Evolutionary conservation across 2,113 vertebrate species (phyloP).

Genomic region (Galeopterus variegatus): DNA sequence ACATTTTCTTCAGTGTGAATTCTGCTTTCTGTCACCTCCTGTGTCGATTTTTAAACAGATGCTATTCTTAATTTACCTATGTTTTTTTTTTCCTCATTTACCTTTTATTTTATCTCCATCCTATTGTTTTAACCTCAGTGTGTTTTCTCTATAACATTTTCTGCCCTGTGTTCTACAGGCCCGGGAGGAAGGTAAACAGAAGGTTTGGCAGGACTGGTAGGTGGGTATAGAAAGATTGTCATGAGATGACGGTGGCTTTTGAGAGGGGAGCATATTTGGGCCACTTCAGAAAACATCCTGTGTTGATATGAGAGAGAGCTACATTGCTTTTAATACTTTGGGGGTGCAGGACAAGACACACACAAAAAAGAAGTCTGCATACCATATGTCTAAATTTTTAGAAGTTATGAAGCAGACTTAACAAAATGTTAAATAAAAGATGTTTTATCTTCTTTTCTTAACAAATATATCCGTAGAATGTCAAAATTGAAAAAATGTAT

Average conservation of each 20-base stretch:
- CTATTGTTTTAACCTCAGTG: not conserved
- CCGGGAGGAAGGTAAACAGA: too few relatives aligned
- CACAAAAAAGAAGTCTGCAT: not conserved
- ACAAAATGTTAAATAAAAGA: slow-evolving; percentile 28
- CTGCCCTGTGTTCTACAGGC: not conserved
- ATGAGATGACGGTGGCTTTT: not conserved
- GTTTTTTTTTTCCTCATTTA: not conserved
- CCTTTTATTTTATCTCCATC: not conserved
- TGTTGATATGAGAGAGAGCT: not conserved
- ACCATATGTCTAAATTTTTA: not conserved
- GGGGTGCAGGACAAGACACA: not conserved
- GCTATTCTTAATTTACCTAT: not conserved
- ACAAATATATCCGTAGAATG: slow-evolving; percentile 46
- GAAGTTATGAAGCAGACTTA: not conserved
- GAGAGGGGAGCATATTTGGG: not conserved
- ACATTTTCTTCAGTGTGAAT: not conserved
- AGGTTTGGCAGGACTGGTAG: not conserved
- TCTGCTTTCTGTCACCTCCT: not conserved
- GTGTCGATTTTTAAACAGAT: not conserved
- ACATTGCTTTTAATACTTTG: not conserved
- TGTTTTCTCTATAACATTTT: not conserved
- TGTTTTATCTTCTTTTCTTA: slow-evolving; percentile 2
- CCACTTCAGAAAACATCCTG: not conserved
- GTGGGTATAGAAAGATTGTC: not conserved
- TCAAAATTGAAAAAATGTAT: slow-evolving; percentile 41